Evolutionary conservation across 2,113 vertebrate species (phyloP), one percentile per base, ranked within the genome.

Genomic region (Oreotrochilus melanogaster): DNA sequence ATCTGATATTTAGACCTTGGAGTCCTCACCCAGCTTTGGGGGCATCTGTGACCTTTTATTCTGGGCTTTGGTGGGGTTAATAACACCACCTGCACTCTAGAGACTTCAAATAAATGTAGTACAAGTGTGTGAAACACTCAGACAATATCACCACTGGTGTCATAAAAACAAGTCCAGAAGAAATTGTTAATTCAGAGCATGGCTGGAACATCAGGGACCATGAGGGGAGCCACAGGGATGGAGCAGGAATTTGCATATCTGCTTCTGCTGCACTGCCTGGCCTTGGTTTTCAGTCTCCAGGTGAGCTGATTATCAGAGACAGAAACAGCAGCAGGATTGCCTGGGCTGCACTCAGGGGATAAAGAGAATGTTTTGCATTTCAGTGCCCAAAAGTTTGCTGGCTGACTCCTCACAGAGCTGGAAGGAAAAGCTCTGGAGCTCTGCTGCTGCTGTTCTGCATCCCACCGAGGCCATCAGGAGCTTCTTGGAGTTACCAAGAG

Each of bases 141-240:
- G 56, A 14, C 31, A 50, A n/a, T 0, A 0, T 64, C 17, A 8
- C 9, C 18, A 21, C 0, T 1, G 7, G 25, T 25, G 64, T n/a
- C 17, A 1, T 0, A 28, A 79, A 6, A 21, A 13, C 19, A 43
- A 10, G 8, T 16, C n/a, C 7, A 1, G 7, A 54, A 69, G 74
- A 30, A 88, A 75, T 71, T 8, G 11, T 9, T 11, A 2, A 47
- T 7, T 33, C 82, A 24, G 45, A 61, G 54, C 24, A 3, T 1
- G 61, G 48, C 17, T 75, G 15, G 62, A 33, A 18, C 30, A 53
- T 16, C 8, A 4, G 0, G 8, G 5, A 8, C 9, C 18, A 0
- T 0, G 4, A 47, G 42, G 42, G 30, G 24, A 42, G 65, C 69
- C 0, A 1, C 4, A 31, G 28, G 51, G 31, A 14, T 30, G 67